A percentile compares a stretch with the other conserved stretches of the same genome.
phyloP scores from a whole-genome alignment of 2,888 invertebrate species.

The Seira sanloemensis region DNA sequence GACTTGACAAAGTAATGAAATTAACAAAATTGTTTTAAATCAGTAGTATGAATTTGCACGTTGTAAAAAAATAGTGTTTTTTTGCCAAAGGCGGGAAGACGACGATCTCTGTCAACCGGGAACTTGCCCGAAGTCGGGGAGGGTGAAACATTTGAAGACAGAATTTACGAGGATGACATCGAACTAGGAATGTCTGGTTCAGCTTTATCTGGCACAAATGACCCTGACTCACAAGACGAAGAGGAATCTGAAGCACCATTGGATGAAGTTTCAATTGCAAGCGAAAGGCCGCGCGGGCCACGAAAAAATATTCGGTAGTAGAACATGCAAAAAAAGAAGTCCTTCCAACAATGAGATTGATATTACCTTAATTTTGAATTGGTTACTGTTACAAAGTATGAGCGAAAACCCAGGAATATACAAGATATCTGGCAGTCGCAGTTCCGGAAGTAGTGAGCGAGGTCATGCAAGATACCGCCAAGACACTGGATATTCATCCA shows the following conservation, averaged over 20 bases:
- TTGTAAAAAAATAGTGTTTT: too few relatives aligned
- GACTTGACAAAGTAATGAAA: background rate
- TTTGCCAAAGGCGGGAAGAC: conserved; percentile 63
- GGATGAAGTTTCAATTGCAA: conserved; percentile 70
- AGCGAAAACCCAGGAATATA: conserved; percentile 73
- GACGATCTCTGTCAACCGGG: conserved; percentile 74
- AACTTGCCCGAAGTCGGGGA: conserved; percentile 71
- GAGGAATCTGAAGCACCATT: conserved; percentile 67
- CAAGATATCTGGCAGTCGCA: conserved; percentile 72
- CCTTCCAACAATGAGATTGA: background rate
- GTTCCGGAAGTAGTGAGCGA: conserved; percentile 71
- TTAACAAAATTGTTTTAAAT: too few relatives aligned
- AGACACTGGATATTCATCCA: conserved; percentile 84
- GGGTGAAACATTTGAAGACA: conserved; percentile 74
- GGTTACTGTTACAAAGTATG: conserved; percentile 58
- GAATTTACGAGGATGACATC: conserved; percentile 75
- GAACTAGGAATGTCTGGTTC: conserved; percentile 71
- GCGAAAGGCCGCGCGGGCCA: conserved; percentile 58
- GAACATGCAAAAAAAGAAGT: background rate
- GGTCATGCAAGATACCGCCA: conserved; percentile 76
- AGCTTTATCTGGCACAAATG: conserved; percentile 68
- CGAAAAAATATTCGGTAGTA: conserved; percentile 61
- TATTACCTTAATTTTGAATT: background rate
- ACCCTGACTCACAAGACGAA: conserved; percentile 66
- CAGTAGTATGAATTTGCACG: background rate